Conservation (phyloP, 2,797 vertebrate species). For the Thripadectes ignobilis region DNA sequence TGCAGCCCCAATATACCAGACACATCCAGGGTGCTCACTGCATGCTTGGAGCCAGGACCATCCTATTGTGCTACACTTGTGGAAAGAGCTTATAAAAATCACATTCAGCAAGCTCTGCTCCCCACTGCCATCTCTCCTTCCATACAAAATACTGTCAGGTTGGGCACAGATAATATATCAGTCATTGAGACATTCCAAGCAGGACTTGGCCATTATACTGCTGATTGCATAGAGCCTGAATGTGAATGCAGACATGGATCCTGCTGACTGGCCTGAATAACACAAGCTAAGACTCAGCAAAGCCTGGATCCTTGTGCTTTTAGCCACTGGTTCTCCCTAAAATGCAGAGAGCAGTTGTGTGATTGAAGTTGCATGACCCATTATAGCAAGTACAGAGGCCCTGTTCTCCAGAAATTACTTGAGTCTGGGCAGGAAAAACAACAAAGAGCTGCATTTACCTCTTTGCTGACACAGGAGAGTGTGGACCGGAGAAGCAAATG, state of each 20-base stretch:
- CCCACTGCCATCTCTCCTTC: neutral
- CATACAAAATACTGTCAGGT: neutral
- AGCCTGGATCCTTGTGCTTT: neutral
- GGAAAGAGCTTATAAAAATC: neutral
- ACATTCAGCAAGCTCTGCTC: neutral
- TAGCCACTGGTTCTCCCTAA: neutral
- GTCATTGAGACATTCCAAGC: neutral
- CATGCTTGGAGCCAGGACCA: neutral
- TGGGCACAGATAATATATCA: neutral
- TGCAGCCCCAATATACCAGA: neutral
- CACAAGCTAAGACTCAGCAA: neutral
- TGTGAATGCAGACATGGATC: accelerated
- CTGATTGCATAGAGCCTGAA: neutral
- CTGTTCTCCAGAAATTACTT: neutral
- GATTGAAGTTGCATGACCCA: neutral
- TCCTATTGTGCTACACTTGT: neutral
- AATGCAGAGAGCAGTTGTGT: neutral
- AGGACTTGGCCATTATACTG: neutral
- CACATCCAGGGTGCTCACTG: neutral
- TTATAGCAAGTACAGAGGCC: neutral
- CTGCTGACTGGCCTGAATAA: neutral
- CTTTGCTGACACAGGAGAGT: neutral
- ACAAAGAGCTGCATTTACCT: neutral
- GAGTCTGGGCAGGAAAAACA: neutral
- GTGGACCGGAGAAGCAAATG: neutral